These are phyloP conservation scores for Coracias cyanogaster DNA, from an alignment of 2,797 vertebrate genomes.

Conservation along the genomic window DNA sequence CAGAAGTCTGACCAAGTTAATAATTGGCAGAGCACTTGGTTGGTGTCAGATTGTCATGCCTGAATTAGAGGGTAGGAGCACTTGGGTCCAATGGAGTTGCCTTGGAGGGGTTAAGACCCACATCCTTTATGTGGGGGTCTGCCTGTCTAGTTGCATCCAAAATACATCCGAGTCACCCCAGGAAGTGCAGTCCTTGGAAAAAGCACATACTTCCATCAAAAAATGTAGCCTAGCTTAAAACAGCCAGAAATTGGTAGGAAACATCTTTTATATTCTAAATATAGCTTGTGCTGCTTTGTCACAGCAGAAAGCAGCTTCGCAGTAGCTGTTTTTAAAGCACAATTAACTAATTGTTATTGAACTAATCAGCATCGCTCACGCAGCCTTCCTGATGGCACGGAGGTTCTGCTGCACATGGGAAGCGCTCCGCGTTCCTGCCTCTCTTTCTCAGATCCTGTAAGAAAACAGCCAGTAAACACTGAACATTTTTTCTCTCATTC, in stretches of 20 bases:
- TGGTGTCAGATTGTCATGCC: background rate
- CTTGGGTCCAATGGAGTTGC: background rate
- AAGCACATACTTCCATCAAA: accelerated
- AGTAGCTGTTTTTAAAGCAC: conserved; percentile 46
- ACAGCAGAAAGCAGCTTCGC: conserved; percentile 14
- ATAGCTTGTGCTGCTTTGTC: conserved; percentile 44
- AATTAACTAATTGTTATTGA: conserved; percentile 66
- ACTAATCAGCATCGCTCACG: conserved; percentile 5
- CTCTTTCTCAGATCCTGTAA: background rate
- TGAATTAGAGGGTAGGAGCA: background rate
- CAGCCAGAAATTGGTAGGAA: conserved; percentile 42
- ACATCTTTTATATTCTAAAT: conserved; percentile 37
- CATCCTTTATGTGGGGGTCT: background rate
- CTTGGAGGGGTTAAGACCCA: background rate
- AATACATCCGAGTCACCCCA: background rate
- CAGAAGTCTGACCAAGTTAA: background rate
- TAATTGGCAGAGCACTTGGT: background rate
- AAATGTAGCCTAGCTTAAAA: background rate
- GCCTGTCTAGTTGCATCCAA: background rate
- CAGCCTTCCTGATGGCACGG: background rate
- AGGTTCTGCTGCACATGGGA: background rate
- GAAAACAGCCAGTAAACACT: background rate
- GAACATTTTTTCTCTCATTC: background rate
- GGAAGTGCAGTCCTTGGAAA: background rate
- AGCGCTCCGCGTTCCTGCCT: background rate